Evolutionary conservation across 2,797 vertebrate genomes (phyloP).

Genomic region (Enteromius anoplus): DNA sequence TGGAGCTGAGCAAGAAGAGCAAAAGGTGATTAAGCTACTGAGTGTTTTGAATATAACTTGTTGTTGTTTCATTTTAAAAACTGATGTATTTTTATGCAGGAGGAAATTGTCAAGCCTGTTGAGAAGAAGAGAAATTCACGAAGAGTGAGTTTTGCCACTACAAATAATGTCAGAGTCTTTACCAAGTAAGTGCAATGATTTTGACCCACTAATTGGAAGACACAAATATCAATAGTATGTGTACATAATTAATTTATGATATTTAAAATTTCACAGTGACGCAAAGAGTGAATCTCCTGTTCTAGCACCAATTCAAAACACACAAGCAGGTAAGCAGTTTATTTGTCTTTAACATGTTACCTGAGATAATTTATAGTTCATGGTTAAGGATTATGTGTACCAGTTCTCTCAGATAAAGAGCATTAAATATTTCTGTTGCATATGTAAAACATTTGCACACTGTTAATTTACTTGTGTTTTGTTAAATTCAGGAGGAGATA

Average conservation of each 20-base stretch:
- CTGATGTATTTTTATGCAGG: slow-evolving; percentile 60
- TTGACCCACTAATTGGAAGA: neutral
- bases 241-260: neutral
- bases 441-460: neutral
- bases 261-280: slow-evolving; percentile 68
- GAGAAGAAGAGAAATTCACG: slow-evolving; percentile 76
- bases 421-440: neutral
- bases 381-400: neutral
- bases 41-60: neutral
- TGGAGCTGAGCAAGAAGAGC: slow-evolving; percentile 69
- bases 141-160: slow-evolving; percentile 82
- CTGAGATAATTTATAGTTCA: neutral
- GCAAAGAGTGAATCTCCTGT: slow-evolving; percentile 67
- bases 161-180: slow-evolving; percentile 77
- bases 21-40: slow-evolving; percentile 62
- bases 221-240: neutral
- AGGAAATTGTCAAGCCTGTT: slow-evolving; percentile 67
- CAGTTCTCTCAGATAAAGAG: neutral
- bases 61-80: neutral
- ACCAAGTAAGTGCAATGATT: slow-evolving; percentile 68
- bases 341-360: neutral
- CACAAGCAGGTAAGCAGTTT: slow-evolving; percentile 62
- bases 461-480: neutral
- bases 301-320: slow-evolving; percentile 67
- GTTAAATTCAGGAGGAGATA: slow-evolving; percentile 30